Base-by-base conservation (phyloP, 92 coral and sea anemone species). In the Meandrina meandrites region DNA sequence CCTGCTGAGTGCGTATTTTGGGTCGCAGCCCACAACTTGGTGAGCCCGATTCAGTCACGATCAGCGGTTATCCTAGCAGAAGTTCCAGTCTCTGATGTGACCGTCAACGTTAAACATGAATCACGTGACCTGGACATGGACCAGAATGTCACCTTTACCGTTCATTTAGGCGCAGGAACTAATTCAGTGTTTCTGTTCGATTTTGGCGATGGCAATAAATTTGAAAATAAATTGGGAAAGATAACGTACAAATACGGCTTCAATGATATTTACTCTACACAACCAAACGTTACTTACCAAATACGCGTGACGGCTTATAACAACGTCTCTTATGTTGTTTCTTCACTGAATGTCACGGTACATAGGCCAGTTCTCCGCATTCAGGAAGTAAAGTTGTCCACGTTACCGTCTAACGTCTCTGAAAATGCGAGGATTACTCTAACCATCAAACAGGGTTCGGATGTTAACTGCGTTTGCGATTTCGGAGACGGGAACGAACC, bases 281-380 rank as follows among this genome's bases (percentile, higher is more conserved):
- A 42, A 37, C 76, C 60, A 14, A 31, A 45, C 75, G 24, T 54
- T 27, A 73, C 47, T 24, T 81, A 80, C 58, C 28, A 35, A 19
- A 79, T 83, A 22, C 36, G 47, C 21, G 88, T 87, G 70, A 34
- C 71, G 40, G 91, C 80, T 8, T 36, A 70, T 11, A 90, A 90
- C 35, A 88, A 90, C 47, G 91, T 90, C 17, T 70, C 78, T 28
- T 15, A 60, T 34, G 73, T 56, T 8, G 64, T 22, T 68, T 27
- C 88, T n/a, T 30, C 51, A 19, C 27, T 87, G 19, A 30, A 51
- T 28, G 85, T 88, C 62, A 75, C 80, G 4, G 93, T 87, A 16
- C 42, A 79, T 53, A 87, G 83, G 86, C 93, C 93, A 77, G 93
- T 90, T 42, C 57, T 90, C 24, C 68, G 16, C 37, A 81, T 90